Conservation (phyloP, 2,113 vertebrate genomes). For the Spea multiplicata region DNA sequence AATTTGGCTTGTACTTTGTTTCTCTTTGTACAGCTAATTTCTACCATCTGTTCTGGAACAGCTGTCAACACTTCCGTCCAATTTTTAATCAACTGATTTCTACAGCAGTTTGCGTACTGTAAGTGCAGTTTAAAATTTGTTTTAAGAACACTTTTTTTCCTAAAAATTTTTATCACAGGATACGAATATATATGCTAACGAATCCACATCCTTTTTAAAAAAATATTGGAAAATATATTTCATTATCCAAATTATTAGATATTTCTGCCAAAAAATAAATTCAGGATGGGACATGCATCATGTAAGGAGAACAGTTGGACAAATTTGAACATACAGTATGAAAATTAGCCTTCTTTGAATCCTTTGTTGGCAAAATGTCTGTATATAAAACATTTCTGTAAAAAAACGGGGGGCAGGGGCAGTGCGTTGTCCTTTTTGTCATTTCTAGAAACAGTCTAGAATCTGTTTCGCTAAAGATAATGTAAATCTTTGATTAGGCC, state of each 20-base stretch:
- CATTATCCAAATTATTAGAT: background rate
- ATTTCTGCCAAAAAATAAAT: background rate
- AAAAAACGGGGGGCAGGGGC: no score
- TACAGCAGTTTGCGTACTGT: slow-evolving; percentile 24
- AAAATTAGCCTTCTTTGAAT: no score
- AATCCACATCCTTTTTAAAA: background rate
- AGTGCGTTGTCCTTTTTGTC: no score
- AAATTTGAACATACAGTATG: no score
- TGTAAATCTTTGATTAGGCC: no score
- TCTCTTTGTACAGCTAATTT: slow-evolving; percentile 46
- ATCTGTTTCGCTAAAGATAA: no score
- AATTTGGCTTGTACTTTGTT: slow-evolving; percentile 43
- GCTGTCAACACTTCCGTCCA: slow-evolving; percentile 43
- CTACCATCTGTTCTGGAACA: slow-evolving; percentile 44
- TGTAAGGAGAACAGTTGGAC: background rate
- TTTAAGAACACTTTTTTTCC: background rate
- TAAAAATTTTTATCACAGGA: background rate
- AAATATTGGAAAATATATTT: background rate
- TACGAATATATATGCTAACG: background rate
- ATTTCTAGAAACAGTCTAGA: no score
- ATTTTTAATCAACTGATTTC: slow-evolving; percentile 47
- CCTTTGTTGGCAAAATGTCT: no score
- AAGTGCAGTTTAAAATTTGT: slow-evolving; percentile 6
- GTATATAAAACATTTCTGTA: no score
- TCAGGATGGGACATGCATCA: background rate